Evolutionary conservation across 1,140 invertebrate species (phyloP), one percentile per base, ranked within the genome.

Genomic region (Rhizoglyphus robini): DNA sequence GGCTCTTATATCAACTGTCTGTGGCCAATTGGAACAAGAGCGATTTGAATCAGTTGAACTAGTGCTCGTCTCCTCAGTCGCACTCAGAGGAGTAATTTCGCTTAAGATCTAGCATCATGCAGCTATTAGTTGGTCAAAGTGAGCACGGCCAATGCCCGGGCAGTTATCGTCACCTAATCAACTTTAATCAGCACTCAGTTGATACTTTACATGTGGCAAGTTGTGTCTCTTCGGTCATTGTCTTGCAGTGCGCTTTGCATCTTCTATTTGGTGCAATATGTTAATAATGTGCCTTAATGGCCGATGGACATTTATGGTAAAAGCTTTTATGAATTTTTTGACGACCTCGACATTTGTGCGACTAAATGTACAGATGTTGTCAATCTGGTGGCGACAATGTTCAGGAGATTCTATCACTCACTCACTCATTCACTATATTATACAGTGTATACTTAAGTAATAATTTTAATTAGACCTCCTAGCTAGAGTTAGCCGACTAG

Each of bases 71-170:
- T 41, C 8, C 51, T 27, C 51, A 54, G 31, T 54, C 51, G 51
- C 51, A 25, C 51, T 27, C 51, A 11, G 15, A 54, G 51, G 51
- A 54, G 23, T 54, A 54, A 54, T 54, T 54, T 54, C 31, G 8
- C 20, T 8, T 54, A 15, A 15, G 23, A 46, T 46, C n/a, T 15
- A 46, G 23, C 41, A 46, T 54, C 23, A 54, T 54, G 20, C 8
- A 54, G 8, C 51, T 32, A 54, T 54, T 54, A 54, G 51, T 5
- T 20, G 20, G 23, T 8, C 31, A 5, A 20, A 5, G 20, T 54
- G 31, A 54, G 8, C 36, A 54, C 20, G n/a, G n/a, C n/a, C n/a
- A n/a, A n/a, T 46, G 15, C 41, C 23, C 41, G n/a, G n/a, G 41
- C 23, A 46, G 41, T 46, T 15, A 46, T 46, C 15, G 41, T 23